Base-by-base conservation (phyloP, 64 coral and sea anemone species). In the Actinia equina region DNA sequence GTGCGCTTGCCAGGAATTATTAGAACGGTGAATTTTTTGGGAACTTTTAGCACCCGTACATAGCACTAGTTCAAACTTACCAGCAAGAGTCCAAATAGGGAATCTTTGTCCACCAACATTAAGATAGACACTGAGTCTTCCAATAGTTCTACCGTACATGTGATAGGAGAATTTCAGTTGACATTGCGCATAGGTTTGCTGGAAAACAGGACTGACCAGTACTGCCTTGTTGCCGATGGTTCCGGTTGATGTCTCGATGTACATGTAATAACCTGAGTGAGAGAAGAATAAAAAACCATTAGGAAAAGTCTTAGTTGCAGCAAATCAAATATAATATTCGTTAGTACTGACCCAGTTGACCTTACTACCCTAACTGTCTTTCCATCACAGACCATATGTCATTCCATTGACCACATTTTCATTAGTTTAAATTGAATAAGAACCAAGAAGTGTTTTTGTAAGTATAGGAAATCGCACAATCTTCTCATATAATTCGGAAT, bases 231-330 rank as follows among this genome's bases (percentile, higher is more conserved):
- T 86, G 26, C 97, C 97, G 19, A 95, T 84, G 9, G 87, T 44
- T 5, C 97, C 97, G 7, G 91, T 95, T 26, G 88, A 92, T 59
- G 91, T 95, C 86, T 95, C 93, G 59, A 95, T 90, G 69, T 99
- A 99, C 43, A 91, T 82, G 55, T 93, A 99, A 82, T 95, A 89
- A 44, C 97, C 97, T 99, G 58, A 30, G n/a, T 13, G 26, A 74
- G 0, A 65, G 20, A 65, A 65, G 3, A 9, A 13, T 13, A 6
- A 49, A 49, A 49, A 49, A 4, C 46, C 46, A 49, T 4, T 49
- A 49, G 3, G 46, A 6, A 49, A 49, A 49, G 46, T 49, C 46
- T 8, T 49, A 49, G 46, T 49, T 0, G 46, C 46, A 49, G 4
- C 0, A 4, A 0, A 49, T 49, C 46, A 49, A 49, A 49, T 4